These are phyloP conservation scores for Hyposoter didymator DNA, from an alignment of 2,888 invertebrate species.

Conservation along the genomic window DNA sequence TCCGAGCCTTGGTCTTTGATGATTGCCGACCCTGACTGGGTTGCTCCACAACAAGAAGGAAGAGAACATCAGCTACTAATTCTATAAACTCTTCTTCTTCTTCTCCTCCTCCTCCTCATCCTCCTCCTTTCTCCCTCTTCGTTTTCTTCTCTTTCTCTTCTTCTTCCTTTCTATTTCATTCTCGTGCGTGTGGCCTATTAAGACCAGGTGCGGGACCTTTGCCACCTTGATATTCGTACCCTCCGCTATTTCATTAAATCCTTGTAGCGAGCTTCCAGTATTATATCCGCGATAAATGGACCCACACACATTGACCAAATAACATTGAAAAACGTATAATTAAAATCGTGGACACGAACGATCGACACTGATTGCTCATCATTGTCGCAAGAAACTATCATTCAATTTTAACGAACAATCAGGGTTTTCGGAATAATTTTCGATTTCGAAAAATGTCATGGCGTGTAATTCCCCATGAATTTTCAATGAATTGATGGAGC, in stretches of 20 bases:
- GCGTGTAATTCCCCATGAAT: background rate
- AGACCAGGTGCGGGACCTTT: slow-evolving; percentile 66
- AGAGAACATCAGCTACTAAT: slow-evolving; percentile 47
- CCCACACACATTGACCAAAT: background rate
- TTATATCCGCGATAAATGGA: background rate
- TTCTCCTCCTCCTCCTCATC: background rate
- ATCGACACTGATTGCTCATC: background rate
- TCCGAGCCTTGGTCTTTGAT: slow-evolving; percentile 62
- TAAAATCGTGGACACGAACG: background rate
- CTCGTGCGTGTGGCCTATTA: slow-evolving; percentile 67
- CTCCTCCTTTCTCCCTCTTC: slow-evolving; percentile 9
- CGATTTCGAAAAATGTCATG: background rate
- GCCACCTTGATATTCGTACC: slow-evolving; percentile 59
- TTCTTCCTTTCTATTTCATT: slow-evolving; percentile 53
- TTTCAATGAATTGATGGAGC: background rate
- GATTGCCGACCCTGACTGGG: slow-evolving; percentile 61
- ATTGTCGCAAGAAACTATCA: background rate
- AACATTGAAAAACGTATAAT: background rate
- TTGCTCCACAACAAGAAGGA: slow-evolving; percentile 33
- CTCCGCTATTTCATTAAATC: slow-evolving; percentile 32
- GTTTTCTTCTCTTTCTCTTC: slow-evolving; percentile 18
- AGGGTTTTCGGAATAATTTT: too few relatives aligned
- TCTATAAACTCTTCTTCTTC: slow-evolving; percentile 56
- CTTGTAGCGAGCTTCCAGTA: slow-evolving; percentile 8
- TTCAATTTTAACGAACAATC: background rate